These are phyloP conservation scores for Bruchidius siliquastri DNA, from an alignment of 2,888 invertebrate genomes.

Conservation along the genomic window DNA sequence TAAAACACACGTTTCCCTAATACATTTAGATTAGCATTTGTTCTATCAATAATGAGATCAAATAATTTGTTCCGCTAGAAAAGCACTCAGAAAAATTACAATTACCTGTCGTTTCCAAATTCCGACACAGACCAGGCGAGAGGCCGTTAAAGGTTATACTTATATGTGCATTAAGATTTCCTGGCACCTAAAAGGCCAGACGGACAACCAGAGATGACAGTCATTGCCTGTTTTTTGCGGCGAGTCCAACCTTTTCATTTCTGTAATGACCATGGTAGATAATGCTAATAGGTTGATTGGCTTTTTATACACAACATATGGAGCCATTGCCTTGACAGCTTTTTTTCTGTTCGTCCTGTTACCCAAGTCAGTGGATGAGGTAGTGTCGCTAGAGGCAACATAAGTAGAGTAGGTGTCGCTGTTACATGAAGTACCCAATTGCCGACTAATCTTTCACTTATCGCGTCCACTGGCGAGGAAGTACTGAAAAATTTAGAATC, in stretches of 20 bases:
- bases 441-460: no score
- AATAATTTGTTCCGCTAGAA: constrained; percentile 24
- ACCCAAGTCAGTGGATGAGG: no score
- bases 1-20: not conserved
- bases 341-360: not conserved
- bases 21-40: not conserved
- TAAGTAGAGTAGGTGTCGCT: no score
- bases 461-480: no score
- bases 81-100: constrained; percentile 30
- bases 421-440: no score
- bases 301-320: not conserved
- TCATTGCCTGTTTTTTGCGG: not conserved
- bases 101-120: constrained; percentile 26
- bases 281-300: not conserved
- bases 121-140: constrained; percentile 6
- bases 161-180: constrained; percentile 36
- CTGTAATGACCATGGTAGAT: not conserved
- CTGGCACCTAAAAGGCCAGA: constrained; percentile 19
- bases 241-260: not conserved
- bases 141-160: constrained; percentile 28
- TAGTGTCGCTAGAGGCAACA: no score
- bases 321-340: not conserved
- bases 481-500: no score
- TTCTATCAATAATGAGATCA: constrained; percentile 13
- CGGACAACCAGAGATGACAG: not conserved